Evolutionary conservation across 2,113 vertebrate species (phyloP).

Genomic region (Phainopepla nitens): DNA sequence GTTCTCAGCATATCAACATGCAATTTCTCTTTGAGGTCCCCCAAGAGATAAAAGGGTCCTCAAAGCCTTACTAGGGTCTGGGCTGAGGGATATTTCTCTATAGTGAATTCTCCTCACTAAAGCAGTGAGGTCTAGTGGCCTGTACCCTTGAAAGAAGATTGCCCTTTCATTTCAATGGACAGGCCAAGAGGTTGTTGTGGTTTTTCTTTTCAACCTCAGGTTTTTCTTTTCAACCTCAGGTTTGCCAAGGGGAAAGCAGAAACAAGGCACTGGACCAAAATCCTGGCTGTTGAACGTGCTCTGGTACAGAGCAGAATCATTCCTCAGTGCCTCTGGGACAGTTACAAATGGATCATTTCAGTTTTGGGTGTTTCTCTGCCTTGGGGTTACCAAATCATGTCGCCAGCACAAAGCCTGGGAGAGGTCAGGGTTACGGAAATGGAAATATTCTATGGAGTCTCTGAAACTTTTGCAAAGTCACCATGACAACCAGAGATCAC

Average conservation of each 20-base stretch:
- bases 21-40: neutral
- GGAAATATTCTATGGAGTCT: neutral
- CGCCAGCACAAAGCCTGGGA: neutral
- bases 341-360: neutral
- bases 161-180: neutral
- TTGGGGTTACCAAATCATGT: neutral
- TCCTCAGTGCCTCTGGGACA: neutral
- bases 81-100: neutral
- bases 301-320: neutral
- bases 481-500: neutral
- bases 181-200: neutral
- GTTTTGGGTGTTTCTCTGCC: neutral
- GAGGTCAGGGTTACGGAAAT: accelerated
- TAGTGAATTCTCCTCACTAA: neutral
- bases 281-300: accelerated
- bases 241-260: neutral
- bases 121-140: neutral
- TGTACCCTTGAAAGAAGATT: neutral
- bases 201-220: neutral
- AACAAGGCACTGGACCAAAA: neutral
- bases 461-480: neutral
- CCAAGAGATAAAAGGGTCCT: neutral
- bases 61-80: neutral
- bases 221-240: neutral
- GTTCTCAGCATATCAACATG: neutral